Evolutionary conservation across 1,140 invertebrate species (phyloP).

Genomic region (Paramacrobiotus metropolitanus): DNA sequence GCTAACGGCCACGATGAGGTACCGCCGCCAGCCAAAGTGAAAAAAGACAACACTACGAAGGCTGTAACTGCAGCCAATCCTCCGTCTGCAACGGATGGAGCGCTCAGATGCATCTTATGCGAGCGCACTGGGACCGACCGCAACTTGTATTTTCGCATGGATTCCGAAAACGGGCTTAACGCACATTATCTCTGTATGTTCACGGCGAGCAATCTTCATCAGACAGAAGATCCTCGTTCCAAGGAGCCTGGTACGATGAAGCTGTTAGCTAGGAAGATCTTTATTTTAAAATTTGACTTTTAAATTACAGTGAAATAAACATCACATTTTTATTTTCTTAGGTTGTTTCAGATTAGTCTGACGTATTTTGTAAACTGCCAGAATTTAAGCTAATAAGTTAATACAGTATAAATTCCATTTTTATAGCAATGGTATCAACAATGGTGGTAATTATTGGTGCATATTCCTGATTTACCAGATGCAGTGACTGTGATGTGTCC

Average conservation of each 20-base stretch:
- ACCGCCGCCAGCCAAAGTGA: background rate
- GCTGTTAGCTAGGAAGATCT: background rate
- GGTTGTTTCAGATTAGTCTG: background rate
- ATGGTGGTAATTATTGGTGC: too few relatives aligned
- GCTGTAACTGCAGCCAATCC: background rate
- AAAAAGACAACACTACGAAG: background rate
- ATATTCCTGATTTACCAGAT: too few relatives aligned
- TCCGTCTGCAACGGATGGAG: too few relatives aligned
- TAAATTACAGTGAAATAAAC: too few relatives aligned
- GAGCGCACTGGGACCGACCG: background rate
- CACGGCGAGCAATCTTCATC: background rate
- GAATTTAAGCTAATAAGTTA: background rate
- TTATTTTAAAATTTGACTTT: background rate
- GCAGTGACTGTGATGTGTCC: background rate
- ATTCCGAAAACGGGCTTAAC: background rate
- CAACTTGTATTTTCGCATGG: background rate
- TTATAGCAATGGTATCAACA: too few relatives aligned
- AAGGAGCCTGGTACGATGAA: background rate
- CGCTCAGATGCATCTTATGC: background rate
- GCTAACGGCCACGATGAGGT: too few relatives aligned
- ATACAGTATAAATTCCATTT: background rate
- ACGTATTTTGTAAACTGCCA: background rate
- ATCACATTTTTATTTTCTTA: background rate
- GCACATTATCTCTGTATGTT: constrained; percentile 3
- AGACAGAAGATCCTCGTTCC: background rate